Evolutionary conservation across 1,140 invertebrate genomes (phyloP).

Genomic region (Heliconius melpomene): DNA sequence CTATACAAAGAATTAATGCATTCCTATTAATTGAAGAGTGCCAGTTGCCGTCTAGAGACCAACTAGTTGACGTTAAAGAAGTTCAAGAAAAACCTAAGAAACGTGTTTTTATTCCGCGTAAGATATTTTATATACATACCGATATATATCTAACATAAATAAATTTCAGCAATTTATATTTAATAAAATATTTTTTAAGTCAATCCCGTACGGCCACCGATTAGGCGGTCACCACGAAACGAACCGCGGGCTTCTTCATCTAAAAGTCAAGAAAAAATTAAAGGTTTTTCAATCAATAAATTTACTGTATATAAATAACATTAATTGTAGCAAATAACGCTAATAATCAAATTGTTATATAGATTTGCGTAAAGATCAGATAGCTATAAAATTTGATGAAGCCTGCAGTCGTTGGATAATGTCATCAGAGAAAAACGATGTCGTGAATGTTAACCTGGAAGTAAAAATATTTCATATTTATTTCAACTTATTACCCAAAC

Average conservation of each 20-base stretch:
- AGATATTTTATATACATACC: background rate
- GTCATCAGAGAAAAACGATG: constrained; percentile 56
- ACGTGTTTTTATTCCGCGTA: constrained; percentile 64
- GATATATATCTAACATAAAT: background rate
- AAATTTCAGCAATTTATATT: background rate
- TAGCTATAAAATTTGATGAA: constrained; percentile 58
- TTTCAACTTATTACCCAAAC: background rate
- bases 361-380: constrained; percentile 42
- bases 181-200: constrained; percentile 23
- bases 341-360: background rate
- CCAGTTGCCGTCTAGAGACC: constrained; percentile 46
- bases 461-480: constrained; percentile 42
- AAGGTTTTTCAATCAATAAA: constrained; percentile 25
- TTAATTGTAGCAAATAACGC: background rate
- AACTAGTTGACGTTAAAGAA: constrained; percentile 26
- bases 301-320: background rate
- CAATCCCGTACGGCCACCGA: constrained; percentile 35
- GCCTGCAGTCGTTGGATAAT: constrained; percentile 66
- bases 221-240: constrained; percentile 31
- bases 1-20: constrained; percentile 68
- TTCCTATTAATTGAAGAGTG: constrained; percentile 71
- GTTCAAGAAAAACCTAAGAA: constrained; percentile 51
- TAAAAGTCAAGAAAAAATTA: constrained; percentile 31
- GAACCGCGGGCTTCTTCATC: constrained; percentile 46
- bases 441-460: constrained; percentile 57